Conservation (phyloP, 1,140 invertebrate genomes). For the Macrostomum lignano region DNA sequence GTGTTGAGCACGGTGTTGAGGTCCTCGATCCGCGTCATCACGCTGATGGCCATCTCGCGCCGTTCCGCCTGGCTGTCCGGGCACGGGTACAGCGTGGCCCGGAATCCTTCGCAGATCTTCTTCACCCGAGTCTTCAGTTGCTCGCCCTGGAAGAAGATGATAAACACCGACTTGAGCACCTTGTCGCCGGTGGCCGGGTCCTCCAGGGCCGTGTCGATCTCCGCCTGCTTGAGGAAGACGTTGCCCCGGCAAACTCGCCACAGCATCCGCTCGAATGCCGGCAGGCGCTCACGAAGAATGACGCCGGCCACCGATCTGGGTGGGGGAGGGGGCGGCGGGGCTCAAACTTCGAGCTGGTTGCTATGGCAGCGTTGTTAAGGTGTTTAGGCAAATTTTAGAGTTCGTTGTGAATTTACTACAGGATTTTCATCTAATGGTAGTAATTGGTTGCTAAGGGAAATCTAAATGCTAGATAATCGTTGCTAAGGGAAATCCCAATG, state of each 20-base stretch:
- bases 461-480: no score
- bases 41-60: constrained; percentile 68
- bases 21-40: constrained; percentile 73
- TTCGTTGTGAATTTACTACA: no score
- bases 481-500: no score
- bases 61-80: constrained; percentile 63
- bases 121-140: constrained; percentile 74
- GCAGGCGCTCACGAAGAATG: constrained; percentile 50
- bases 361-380: no score
- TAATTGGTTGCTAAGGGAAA: no score
- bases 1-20: constrained; percentile 66
- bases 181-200: constrained; percentile 18
- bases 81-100: constrained; percentile 78
- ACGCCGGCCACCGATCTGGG: constrained; percentile 34
- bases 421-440: no score
- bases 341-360: no score
- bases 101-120: constrained; percentile 92
- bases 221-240: constrained; percentile 43
- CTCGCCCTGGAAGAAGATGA: constrained; percentile 94
- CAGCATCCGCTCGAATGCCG: constrained; percentile 82
- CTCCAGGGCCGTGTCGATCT: constrained; percentile 18
- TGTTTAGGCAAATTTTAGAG: no score
- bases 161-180: constrained; percentile 85
- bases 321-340: no score
- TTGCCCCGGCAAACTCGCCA: constrained; percentile 77